phyloP scores from a whole-genome alignment of 2,113 vertebrate species.

The Psophia crepitans region DNA sequence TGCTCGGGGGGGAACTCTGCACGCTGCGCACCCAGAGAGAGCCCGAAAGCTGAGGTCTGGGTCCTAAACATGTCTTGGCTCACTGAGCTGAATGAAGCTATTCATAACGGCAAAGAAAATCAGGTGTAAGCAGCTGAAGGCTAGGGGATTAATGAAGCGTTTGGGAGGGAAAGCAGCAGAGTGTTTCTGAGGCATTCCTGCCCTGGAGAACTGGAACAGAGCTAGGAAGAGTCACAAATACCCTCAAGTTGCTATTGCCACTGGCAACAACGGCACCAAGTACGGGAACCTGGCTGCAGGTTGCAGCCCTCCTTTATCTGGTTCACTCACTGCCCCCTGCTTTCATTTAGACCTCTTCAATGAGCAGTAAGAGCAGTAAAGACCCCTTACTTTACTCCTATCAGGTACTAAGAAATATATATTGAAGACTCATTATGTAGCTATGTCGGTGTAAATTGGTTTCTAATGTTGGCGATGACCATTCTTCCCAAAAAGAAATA shows the following conservation, averaged over 20 bases:
- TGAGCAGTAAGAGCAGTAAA: neutral
- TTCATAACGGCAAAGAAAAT: conserved; percentile 9
- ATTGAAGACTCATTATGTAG: neutral
- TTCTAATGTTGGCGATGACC: neutral
- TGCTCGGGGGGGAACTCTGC: neutral
- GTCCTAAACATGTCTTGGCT: neutral
- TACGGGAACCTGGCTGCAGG: neutral
- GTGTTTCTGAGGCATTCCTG: neutral
- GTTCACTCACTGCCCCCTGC: neutral
- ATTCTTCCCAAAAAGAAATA: neutral
- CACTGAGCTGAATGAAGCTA: conserved; percentile 13
- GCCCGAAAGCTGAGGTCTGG: neutral
- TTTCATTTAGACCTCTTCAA: neutral
- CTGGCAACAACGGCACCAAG: neutral
- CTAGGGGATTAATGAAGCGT: conserved; percentile 34
- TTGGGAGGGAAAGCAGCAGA: neutral
- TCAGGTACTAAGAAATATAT: neutral
- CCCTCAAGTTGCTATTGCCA: neutral
- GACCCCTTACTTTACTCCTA: neutral
- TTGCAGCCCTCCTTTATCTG: neutral
- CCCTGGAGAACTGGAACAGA: neutral
- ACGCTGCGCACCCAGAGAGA: neutral
- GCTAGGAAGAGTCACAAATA: neutral
- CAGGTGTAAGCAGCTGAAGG: conserved; percentile 26
- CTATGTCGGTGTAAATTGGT: neutral